Base-by-base conservation (phyloP, 2,797 vertebrate genomes). In the Eulemur mongoz region DNA sequence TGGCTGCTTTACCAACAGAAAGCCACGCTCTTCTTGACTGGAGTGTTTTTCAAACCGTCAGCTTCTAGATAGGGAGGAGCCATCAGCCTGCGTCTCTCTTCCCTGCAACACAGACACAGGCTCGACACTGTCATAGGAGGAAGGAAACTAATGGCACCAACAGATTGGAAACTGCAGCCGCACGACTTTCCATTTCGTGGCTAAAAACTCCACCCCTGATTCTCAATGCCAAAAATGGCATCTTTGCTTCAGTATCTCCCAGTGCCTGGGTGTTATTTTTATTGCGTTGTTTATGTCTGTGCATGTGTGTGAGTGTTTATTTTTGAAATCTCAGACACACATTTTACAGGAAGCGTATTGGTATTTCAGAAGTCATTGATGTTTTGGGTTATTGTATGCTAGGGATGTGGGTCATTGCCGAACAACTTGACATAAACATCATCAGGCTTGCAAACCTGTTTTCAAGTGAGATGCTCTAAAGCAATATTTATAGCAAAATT, bases 401-500 rank as follows among this genome's bases (percentile, higher is more conserved):
- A 57, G 69, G 67, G 78, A 91, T 72, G 45, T 23, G 59, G 95
- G 94, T 97, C 96, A 87, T 57, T 80, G 90, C 61, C 4, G 82
- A 86, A 89, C 69, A 91, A n/a, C 75, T 90, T 89, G 96, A 45
- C 40, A 69, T 59, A 73, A 70, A 81, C 45, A 17, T 52, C 43
- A 1, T 40, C 38, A 81, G 30, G 2, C 95, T 97, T 87, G 83
- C 50, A 54, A 57, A 79, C 76, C 94, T 95, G 84, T 95, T 96
- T 93, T 98, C 94, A 86, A 89, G 95, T 87, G 72, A 57, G 20
- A 69, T 45, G 86, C 96, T 98, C 97, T 1, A 97, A 98, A 90
- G 80, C 92, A 30, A 96, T 96, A 96, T 92, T 97, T 97, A 97
- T 86, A 96, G 94, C 97, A 96, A 91, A 98, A 98, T 98, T 89